A percentile compares a stretch with the other conserved stretches of the same genome.
phyloP scores from a whole-genome alignment of 2,888 invertebrate genomes.

The Sympetrum striolatum region DNA sequence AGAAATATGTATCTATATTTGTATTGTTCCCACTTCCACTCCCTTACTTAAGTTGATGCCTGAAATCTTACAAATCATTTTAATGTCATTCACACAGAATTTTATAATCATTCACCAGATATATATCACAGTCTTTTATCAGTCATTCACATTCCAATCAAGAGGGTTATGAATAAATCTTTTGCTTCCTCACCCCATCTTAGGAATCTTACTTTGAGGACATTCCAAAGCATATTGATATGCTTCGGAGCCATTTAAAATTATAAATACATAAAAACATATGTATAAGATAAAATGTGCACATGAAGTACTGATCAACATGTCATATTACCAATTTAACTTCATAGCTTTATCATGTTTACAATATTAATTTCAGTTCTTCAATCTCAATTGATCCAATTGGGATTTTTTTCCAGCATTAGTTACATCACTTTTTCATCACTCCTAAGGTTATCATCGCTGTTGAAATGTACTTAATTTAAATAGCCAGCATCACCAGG shows the following conservation, averaged over 20 bases:
- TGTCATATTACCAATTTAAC: constrained; percentile 6
- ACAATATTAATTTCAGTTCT: neutral
- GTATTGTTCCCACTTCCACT: constrained; percentile 39
- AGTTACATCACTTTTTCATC: neutral
- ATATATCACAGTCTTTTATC: constrained; percentile 38
- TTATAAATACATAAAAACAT: constrained; percentile 32
- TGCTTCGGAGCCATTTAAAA: constrained; percentile 26
- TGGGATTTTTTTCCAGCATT: neutral
- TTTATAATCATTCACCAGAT: constrained; percentile 26
- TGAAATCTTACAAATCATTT: neutral
- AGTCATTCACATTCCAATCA: constrained; percentile 38
- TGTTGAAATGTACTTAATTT: neutral
- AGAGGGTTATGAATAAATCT: constrained; percentile 30
- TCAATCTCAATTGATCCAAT: neutral
- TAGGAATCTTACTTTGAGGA: constrained; percentile 7
- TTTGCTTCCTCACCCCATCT: constrained; percentile 12
- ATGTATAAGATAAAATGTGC: constrained; percentile 28
- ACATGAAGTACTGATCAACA: constrained; percentile 4
- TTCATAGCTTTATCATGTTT: constrained; percentile 19
- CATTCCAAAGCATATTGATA: constrained; percentile 13
- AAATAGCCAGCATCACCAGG: neutral
- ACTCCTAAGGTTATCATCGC: neutral
- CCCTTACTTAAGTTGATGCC: constrained; percentile 27
- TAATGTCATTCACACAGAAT: constrained; percentile 27
- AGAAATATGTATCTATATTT: constrained; percentile 35